Evolutionary conservation across 2,888 invertebrate species (phyloP), one percentile per base, ranked within the genome.

Genomic region (Heliconius ismenius): DNA sequence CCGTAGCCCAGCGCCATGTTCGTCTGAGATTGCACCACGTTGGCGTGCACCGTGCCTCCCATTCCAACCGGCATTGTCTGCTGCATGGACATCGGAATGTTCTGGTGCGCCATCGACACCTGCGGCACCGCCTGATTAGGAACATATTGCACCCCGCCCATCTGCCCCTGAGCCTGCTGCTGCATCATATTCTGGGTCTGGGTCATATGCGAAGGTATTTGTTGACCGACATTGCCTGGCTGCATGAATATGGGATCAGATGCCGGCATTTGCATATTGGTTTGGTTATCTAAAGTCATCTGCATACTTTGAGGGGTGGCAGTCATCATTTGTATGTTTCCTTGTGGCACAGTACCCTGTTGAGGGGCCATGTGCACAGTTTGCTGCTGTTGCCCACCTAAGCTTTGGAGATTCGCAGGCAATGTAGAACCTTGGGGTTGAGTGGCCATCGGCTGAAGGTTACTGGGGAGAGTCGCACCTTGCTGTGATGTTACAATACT

Each of bases 341-440:
- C 95, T 87, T 95, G 95, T 24, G 95, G 93, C 86, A 95, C 95
- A 82, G 91, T 95, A 80, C 94, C 95, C 83, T 95, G 94, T 81
- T 95, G 95, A 6, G 91, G 89, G 79, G 91, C 89, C 86, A 94
- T 84, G 81, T 94, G 93, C 75, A 94, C 92, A 64, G 85, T 86
- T 10, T 92, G 89, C 83, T 95, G 92, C 85, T 94, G 95, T 81
- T 92, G 95, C 68, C 90, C 90, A 78, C 90, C 91, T 76, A 94
- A 83, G 73, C 91, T 91, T 85, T 95, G 95, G 83, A 95, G 90
- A 90, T 95, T 95, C 24, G 95, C 92, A 60, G 95, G 95, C 82
- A 95, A 90, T n/a, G 95, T 95, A 0, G 95, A 90, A n/a, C 95
- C 95, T 82, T 95, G 95, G 39, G 93, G 92, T 82, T 92, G 93